Percentiles rank a stretch among this genome's conserved stretches.
Conservation (phyloP, 2,113 vertebrate species). For the Paramormyrops kingsleyae region DNA sequence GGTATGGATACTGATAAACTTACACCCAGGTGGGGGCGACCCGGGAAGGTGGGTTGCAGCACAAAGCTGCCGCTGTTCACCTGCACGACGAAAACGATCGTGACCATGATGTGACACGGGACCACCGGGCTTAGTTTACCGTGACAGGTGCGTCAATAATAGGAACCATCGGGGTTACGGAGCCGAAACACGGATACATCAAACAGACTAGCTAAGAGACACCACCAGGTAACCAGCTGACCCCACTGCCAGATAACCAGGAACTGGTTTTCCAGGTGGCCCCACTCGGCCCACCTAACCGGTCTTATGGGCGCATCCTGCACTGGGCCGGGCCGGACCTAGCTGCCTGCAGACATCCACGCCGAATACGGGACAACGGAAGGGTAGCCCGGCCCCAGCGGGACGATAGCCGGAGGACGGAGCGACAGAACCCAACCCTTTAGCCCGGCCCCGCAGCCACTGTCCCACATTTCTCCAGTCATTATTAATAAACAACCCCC, state of each 20-base stretch:
- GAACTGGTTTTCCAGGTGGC: neutral
- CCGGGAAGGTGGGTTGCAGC: neutral
- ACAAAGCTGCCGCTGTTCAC: neutral
- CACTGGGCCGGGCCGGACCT: neutral
- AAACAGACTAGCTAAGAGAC: neutral
- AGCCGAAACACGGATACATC: neutral
- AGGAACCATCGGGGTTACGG: neutral
- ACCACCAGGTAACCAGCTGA: neutral
- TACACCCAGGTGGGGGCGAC: neutral
- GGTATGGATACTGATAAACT: neutral
- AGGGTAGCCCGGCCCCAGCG: neutral
- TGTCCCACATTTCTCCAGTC: neutral
- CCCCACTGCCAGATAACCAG: neutral
- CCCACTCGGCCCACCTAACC: neutral
- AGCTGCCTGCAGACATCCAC: neutral
- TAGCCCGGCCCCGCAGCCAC: neutral
- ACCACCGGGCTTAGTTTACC: neutral
- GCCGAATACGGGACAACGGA: neutral
- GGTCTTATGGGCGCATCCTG: neutral
- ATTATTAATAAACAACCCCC: neutral
- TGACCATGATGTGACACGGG: neutral
- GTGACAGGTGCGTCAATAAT: neutral
- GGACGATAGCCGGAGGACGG: neutral
- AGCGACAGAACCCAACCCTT: neutral
- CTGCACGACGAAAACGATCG: neutral